Evolutionary conservation across 2,888 invertebrate genomes (phyloP), one percentile per base, ranked within the genome.

Genomic region (Drosophila tripunctata): DNA sequence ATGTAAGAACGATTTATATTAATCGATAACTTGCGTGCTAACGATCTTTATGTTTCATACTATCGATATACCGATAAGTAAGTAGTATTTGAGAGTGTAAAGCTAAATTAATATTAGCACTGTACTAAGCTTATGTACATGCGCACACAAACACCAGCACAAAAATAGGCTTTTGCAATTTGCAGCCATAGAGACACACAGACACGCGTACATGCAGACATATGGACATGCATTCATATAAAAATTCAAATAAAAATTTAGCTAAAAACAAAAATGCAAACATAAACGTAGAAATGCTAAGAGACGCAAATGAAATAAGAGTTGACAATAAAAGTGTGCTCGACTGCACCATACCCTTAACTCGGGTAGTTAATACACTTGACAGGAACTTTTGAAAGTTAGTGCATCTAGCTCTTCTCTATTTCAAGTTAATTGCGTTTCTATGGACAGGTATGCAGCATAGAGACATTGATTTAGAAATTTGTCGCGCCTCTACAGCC

Each of bases 191-290:
- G 48, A 45, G 33, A 19, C 44, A 44, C 36, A 36, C 44, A 36
- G 36, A 24, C 24, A 44, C 38, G 33, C 61, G 36, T 21, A 44
- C 38, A 36, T 58, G 36, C 19, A 44, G 12, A 22, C 12, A 36
- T 33, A 15, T 5, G 33, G 40, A 35, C 67, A 75, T 72, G 67
- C 76, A 75, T 60, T 75, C 51, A 48, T 84, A 74, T 66, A 69
- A 75, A 72, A 75, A 83, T 78, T 84, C 81, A 81, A 84, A 79
- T 74, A 84, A 81, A 79, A 79, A 66, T 74, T 54, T 84, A 71
- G 71, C 63, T 78, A 74, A 84, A 76, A 58, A 36, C 54, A 68
- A 57, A 66, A 45, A 55, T 35, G 19, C 45, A 43, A 56, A 57
- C 41, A 70, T 45, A 55, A 51, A 72, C 33, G 27, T 17, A 45